Conservation (phyloP, 2,113 vertebrate genomes). For the Gymnobelideus leadbeateri region DNA sequence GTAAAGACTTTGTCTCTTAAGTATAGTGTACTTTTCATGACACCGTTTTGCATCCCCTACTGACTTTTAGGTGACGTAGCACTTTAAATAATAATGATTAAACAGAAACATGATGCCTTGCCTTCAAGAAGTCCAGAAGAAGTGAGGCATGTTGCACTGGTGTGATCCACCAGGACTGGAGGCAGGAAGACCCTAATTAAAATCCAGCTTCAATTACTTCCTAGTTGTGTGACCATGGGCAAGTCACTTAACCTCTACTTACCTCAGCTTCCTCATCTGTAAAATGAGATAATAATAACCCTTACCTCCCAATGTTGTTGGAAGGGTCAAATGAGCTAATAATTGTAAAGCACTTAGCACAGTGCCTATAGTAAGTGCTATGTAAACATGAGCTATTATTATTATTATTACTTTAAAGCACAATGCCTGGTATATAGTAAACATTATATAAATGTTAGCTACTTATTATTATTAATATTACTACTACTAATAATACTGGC, state of each 20-base stretch:
- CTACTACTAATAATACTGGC: neutral
- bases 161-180: neutral
- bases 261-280: neutral
- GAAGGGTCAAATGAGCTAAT: neutral
- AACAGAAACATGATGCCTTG: neutral
- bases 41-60: neutral
- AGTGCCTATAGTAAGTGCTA: too few relatives aligned
- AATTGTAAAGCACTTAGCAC: neutral
- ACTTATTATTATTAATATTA: neutral
- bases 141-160: neutral
- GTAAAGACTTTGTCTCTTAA: neutral
- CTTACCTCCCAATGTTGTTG: too few relatives aligned
- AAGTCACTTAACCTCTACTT: neutral
- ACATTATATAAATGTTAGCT: too few relatives aligned
- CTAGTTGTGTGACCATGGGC: neutral
- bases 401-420: too few relatives aligned
- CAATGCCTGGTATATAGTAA: neutral
- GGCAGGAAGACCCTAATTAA: neutral
- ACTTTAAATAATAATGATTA: neutral
- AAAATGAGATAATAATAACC: neutral
- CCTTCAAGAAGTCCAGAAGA: neutral
- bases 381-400: too few relatives aligned
- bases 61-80: neutral
- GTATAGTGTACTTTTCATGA: neutral
- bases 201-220: neutral